Evolutionary conservation across 2,113 vertebrate species (phyloP), one percentile per base, ranked within the genome.

Genomic region (Clarias magur): DNA sequence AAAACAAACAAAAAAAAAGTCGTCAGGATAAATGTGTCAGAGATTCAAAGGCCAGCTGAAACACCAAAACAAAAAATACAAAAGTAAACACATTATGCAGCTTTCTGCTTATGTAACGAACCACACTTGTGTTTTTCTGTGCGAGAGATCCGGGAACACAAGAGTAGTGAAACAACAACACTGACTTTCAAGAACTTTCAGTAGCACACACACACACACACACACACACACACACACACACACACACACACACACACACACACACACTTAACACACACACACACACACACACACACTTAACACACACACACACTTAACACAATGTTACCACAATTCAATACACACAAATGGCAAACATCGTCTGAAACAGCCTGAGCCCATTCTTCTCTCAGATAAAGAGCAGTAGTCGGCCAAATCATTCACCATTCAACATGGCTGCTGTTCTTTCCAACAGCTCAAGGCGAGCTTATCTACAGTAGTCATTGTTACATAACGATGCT

Each of bases 381-480:
- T 27, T 79, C 25, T 6, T 56, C 53, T 56, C 25, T 27, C 76
- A 54, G 76, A 79, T 54, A 10, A 56, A 42, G 21, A 48, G 9
- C 38, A 72, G 9, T 75, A 3, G 38, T 48, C 72, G 27, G 76
- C 56, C 54, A 21, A 68, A 80, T 79, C 42, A 27, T 67, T 56
- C 62, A 56, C 42, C 60, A 54, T n/a, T 62, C 83, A 63, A 30
- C 21, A 75, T 75, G 62, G 42, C 38, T 83, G 62, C 21, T 67
- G 38, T 65, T 13, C 23, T 67, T 82, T n/a, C 27, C 56, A 48
- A 57, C 17, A 34, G 68, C 53, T 82, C 30, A 82, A 68, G 86
- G n/a, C 82, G 68, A 53, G 21, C 34, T 19, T 59, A n/a, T 54
- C 59, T 23, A 3, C 9, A 4, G 60, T 38, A 63, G 62, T 65